Evolutionary conservation across 64 coral and sea anemone species (phyloP).

Genomic region (Montipora efflorescens): DNA sequence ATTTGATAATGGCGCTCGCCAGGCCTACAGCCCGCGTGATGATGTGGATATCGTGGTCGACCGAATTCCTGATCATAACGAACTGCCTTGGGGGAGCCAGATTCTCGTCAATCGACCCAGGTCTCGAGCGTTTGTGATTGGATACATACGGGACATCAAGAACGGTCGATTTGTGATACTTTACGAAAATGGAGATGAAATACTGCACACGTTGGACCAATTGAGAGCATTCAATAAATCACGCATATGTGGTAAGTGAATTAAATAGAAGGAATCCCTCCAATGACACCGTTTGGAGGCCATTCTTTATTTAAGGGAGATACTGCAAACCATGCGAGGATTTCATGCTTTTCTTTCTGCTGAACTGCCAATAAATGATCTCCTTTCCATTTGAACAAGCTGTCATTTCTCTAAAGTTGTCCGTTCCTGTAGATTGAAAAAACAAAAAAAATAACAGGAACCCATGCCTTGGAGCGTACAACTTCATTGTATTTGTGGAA

Average conservation of each 20-base stretch:
- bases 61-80: constrained; percentile 60
- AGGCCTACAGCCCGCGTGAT: constrained; percentile 41
- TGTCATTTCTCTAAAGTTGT: no score
- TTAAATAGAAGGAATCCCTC: background rate
- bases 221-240: constrained; percentile 68
- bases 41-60: constrained; percentile 54
- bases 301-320: no score
- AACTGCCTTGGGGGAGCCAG: constrained; percentile 39
- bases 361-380: no score
- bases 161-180: constrained; percentile 61
- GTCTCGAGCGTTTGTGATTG: constrained; percentile 57
- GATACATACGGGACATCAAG: constrained; percentile 66
- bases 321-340: no score
- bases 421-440: no score
- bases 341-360: no score
- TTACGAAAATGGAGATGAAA: constrained; percentile 63
- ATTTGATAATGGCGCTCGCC: constrained; percentile 76
- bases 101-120: constrained; percentile 70
- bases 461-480: no score
- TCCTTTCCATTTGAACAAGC: no score
- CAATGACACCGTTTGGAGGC: no score
- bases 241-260: constrained; percentile 58
- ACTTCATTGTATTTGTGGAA: no score
- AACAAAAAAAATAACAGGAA: no score
- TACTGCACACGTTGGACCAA: constrained; percentile 46